These are phyloP conservation scores for Gastrophysa polygoni DNA, from an alignment of 2,888 invertebrate species.

Conservation along the genomic window DNA sequence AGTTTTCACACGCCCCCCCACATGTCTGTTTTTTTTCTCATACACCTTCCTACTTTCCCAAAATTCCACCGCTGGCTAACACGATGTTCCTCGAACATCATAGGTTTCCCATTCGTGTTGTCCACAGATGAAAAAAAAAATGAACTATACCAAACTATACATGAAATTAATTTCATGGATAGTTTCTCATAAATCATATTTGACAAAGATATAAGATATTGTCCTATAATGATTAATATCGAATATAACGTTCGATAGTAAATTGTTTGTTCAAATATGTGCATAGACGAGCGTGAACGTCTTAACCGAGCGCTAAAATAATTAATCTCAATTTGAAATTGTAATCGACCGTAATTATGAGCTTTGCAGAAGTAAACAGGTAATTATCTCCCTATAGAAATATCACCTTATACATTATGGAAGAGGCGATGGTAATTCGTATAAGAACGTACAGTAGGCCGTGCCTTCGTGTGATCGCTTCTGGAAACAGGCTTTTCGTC, in stretches of 20 bases:
- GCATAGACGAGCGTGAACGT: slow-evolving; percentile 19
- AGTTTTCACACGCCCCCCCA: too few relatives aligned
- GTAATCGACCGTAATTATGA: slow-evolving; percentile 27
- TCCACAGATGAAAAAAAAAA: too few relatives aligned
- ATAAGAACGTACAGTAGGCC: background rate
- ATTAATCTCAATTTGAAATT: slow-evolving; percentile 31
- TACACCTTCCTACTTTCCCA: too few relatives aligned
- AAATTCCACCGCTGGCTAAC: too few relatives aligned
- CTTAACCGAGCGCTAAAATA: slow-evolving; percentile 24
- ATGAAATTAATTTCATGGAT: too few relatives aligned
- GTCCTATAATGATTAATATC: background rate
- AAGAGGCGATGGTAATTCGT: slow-evolving; percentile 4
- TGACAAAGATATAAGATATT: slow-evolving; percentile 11
- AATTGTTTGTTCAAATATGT: slow-evolving; percentile 11
- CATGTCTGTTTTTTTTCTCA: too few relatives aligned
- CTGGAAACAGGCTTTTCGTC: background rate
- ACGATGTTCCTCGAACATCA: too few relatives aligned
- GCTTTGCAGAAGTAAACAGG: slow-evolving; percentile 11
- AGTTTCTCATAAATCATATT: slow-evolving; percentile 5
- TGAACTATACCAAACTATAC: too few relatives aligned
- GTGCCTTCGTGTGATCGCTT: too few relatives aligned
- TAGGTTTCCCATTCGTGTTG: too few relatives aligned
- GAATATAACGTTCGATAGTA: slow-evolving; percentile 11
- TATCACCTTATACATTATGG: slow-evolving; percentile 17
- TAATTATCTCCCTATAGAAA: slow-evolving; percentile 16